A percentile compares a stretch with the other conserved stretches of the same genome.
Evolutionary conservation across 1,140 invertebrate genomes (phyloP).

Genomic region (Pseudomyrmex gracilis): DNA sequence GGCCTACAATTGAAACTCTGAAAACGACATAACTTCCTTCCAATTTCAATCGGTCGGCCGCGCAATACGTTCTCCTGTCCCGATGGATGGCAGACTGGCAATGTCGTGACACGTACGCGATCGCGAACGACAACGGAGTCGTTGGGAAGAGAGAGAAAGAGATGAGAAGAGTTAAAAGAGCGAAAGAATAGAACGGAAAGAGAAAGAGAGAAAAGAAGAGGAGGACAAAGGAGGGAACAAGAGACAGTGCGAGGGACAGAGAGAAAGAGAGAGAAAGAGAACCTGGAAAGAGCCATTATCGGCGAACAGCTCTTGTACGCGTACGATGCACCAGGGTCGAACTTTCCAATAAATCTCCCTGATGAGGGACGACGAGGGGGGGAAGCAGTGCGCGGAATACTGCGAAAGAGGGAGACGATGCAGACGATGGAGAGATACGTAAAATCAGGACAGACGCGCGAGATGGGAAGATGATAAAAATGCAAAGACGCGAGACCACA

Average conservation of each 20-base stretch:
- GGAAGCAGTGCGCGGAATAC: not conserved
- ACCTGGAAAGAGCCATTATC: slow-evolving; percentile 60
- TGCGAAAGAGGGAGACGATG: not conserved
- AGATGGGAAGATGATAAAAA: not conserved
- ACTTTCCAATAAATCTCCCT: slow-evolving; percentile 70
- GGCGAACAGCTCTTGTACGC: slow-evolving; percentile 62
- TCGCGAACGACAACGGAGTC: slow-evolving; percentile 11
- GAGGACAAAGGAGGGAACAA: slow-evolving; percentile 7
- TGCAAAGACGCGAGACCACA: slow-evolving; percentile 7
- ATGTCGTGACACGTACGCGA: slow-evolving; percentile 28
- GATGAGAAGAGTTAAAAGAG: too few relatives aligned
- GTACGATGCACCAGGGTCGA: slow-evolving; percentile 67
- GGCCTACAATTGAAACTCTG: not conserved
- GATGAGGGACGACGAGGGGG: slow-evolving; percentile 25
- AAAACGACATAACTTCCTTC: slow-evolving; percentile 2
- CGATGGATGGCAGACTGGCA: slow-evolving; percentile 30
- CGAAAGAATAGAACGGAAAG: not conserved
- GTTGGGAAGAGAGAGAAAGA: not conserved
- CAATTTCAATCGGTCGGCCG: slow-evolving; percentile 34
- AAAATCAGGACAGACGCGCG: slow-evolving; percentile 48
- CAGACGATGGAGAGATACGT: slow-evolving; percentile 46
- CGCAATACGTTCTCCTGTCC: not conserved
- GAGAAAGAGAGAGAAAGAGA: slow-evolving; percentile 26
- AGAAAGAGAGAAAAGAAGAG: not conserved
- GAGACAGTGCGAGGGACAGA: not conserved